Base-by-base conservation (phyloP, 2,888 invertebrate genomes). In the Parascotia fuliginaria region DNA sequence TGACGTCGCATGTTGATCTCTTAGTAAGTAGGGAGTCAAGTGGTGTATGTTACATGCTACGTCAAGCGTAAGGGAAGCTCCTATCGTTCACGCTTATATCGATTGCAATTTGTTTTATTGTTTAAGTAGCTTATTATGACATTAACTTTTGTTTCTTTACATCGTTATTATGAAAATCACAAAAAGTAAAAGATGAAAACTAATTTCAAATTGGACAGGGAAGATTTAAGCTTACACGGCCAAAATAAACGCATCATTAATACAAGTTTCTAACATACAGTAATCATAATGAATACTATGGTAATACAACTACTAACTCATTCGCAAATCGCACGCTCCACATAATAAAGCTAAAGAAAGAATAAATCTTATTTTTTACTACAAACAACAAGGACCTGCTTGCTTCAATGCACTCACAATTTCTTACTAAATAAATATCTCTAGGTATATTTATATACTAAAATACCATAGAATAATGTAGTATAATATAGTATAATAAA, bases 41-140 rank as follows among this genome's bases (percentile, higher is more conserved):
- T 67, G 65, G 47, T 57, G 54, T 28, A 11, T 41, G 70, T 79
- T 72, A 61, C 65, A 56, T 67, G 75, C 75, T 75, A 68, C 70
- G 56, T 51, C 58, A 65, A 78, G 75, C 78, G 63, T 56, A 58
- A 63, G 55, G 24, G 32, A 38, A 38, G 9, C 31, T 27, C 15
- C 3, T 16, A 32, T 32, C 31, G 15, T 22, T 14, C 13, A 33
- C 19, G 31, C 11, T 15, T 9, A 32, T 39, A 32, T 13, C 9
- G 36, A 36, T 41, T 41, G 3, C 5, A 5, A 19, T 5, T 19
- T 19, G 19, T 19, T 19, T n/a, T n/a, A n/a, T n/a, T n/a, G n/a
- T n/a, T n/a, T n/a, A n/a, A n/a, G n/a, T n/a, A n/a, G n/a, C n/a
- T n/a, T n/a, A n/a, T n/a, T n/a, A n/a, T n/a, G n/a, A n/a, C n/a